Base-by-base conservation (phyloP, 1,140 invertebrate genomes). In the Holotrichia oblita region DNA sequence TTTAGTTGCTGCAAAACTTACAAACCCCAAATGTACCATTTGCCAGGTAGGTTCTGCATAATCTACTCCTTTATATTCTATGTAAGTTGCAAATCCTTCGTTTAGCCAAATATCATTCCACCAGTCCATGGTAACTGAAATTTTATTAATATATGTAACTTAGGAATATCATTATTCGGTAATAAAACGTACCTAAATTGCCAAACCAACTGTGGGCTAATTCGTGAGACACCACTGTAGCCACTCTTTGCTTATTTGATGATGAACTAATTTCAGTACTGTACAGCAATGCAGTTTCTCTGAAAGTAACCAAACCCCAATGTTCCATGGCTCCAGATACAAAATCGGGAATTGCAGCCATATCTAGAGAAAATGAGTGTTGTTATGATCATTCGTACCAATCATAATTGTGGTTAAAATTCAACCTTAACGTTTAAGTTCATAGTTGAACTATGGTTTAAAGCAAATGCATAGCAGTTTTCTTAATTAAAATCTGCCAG, bases 321-420 rank as follows among this genome's bases (percentile, higher is more conserved):
- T 98, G 96, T 87, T 98, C 97, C 93, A 98, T 99, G 0, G 97
- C 97, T 7, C 96, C 97, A 2, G 96, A 96, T 0, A 94, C 93
- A 89, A 98, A 99, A 88, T 99, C 97, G 6, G 97, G 97, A 81
- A 98, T 96, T 12, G 95, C 96, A 79, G 95, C 94, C 91, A 98
- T 92, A 89, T 98, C 96, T 96, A 86, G 3, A 89, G 88, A 83
- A 41, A n/a, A n/a, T n/a, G n/a, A n/a, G n/a, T n/a, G n/a, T n/a
- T n/a, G n/a, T n/a, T n/a, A n/a, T n/a, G n/a, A n/a, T n/a, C n/a
- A n/a, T n/a, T n/a, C n/a, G n/a, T n/a, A n/a, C n/a, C n/a, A n/a
- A n/a, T n/a, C n/a, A n/a, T n/a, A n/a, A n/a, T n/a, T n/a, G n/a
- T n/a, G n/a, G n/a, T n/a, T n/a, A n/a, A n/a, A 69, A 27, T 20